Conservation (phyloP, 1,140 invertebrate genomes). For the Neotoxoptera formosana region DNA sequence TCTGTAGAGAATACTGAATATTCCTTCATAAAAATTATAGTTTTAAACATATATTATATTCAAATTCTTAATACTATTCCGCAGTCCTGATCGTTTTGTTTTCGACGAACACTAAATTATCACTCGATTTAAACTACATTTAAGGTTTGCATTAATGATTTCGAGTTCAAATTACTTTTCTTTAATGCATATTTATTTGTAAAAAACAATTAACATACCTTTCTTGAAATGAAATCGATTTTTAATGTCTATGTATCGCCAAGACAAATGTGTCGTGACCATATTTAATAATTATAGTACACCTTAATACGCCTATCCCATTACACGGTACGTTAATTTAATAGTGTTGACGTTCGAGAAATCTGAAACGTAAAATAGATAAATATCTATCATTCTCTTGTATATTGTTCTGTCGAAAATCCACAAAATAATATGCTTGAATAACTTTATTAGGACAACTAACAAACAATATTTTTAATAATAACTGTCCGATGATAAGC, state of each 20-base stretch:
- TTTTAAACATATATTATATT: neutral
- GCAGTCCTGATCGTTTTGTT: neutral
- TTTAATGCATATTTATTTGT: neutral
- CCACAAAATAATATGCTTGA: slow-evolving; percentile 1
- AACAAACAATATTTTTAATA: slow-evolving; percentile 25
- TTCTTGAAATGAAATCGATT: slow-evolving; percentile 24
- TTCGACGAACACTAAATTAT: neutral
- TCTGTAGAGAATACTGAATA: neutral
- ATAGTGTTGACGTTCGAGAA: neutral
- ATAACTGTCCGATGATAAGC: neutral
- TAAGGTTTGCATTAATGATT: neutral
- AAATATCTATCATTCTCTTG: neutral
- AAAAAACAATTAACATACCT: neutral
- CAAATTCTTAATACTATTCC: neutral
- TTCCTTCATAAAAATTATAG: neutral
- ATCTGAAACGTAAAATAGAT: neutral
- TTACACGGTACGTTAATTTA: slow-evolving; percentile 41
- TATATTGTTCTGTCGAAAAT: neutral
- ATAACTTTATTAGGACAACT: slow-evolving; percentile 15
- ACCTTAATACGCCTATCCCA: slow-evolving; percentile 17
- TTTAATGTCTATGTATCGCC: neutral
- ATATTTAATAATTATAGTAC: slow-evolving; percentile 7
- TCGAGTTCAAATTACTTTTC: neutral
- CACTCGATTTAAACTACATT: neutral
- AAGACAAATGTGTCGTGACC: neutral